A percentile compares a stretch with the other conserved stretches of the same genome.
phyloP scores from a whole-genome alignment of 2,797 vertebrate species.

The Dipus sagitta region DNA sequence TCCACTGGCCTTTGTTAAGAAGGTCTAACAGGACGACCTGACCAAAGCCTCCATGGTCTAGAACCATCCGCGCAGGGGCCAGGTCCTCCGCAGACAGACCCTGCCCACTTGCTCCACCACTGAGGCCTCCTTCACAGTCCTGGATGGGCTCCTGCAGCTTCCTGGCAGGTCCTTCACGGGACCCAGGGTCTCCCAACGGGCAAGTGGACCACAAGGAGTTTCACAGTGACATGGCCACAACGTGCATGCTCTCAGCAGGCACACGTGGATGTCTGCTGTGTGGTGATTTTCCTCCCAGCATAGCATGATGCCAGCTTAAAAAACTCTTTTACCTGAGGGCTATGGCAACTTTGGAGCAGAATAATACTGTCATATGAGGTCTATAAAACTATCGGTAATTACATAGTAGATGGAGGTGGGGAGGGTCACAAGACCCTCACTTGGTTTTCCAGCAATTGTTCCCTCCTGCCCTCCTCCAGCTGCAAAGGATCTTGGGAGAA shows the following conservation, averaged over 20 bases:
- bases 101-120: background rate
- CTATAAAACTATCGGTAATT: too few species aligned
- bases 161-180: background rate
- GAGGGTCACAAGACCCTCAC: too few species aligned
- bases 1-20: background rate
- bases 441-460: too few species aligned
- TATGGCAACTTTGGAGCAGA: too few species aligned
- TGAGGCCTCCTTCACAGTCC: background rate
- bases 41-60: rapidly evolving
- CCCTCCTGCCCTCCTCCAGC: too few species aligned
- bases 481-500: too few species aligned
- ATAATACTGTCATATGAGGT: too few species aligned
- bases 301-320: too few species aligned
- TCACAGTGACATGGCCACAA: rapidly evolving
- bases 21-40: background rate
- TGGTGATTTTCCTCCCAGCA: too few species aligned
- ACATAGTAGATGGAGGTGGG: too few species aligned
- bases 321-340: too few species aligned
- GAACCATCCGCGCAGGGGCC: background rate
- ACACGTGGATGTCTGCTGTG: too few species aligned
- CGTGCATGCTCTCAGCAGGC: background rate
- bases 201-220: rapidly evolving
- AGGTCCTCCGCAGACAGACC: background rate
- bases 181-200: rapidly evolving
- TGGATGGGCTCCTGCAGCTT: background rate